These are phyloP conservation scores for Acleris literana DNA, from an alignment of 2,888 invertebrate genomes.

Conservation along the genomic window DNA sequence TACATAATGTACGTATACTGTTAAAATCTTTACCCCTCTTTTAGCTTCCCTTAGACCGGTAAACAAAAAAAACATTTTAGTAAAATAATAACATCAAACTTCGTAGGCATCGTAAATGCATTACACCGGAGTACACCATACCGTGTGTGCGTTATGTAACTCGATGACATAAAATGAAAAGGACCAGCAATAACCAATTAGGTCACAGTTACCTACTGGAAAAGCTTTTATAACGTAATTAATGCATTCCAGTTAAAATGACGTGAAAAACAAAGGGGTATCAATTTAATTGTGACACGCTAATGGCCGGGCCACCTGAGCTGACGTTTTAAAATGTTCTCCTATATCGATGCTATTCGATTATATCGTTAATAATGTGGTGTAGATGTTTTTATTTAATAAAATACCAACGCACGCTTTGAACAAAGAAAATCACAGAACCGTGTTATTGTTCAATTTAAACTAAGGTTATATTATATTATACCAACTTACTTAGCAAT, in stretches of 20 bases:
- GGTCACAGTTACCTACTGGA: conserved; percentile 46
- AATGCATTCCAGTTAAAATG: conserved; percentile 60
- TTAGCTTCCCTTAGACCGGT: too few relatives aligned
- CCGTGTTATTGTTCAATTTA: too few relatives aligned
- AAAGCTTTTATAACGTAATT: conserved; percentile 69
- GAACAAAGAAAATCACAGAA: too few relatives aligned
- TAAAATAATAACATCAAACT: too few relatives aligned
- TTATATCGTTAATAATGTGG: background rate
- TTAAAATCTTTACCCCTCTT: too few relatives aligned
- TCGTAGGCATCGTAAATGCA: background rate
- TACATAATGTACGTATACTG: too few relatives aligned
- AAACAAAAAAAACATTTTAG: too few relatives aligned
- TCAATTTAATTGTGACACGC: conserved; percentile 70
- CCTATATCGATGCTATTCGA: conserved; percentile 29
- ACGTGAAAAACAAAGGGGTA: conserved; percentile 66
- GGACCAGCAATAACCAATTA: conserved; percentile 61
- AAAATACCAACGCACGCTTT: background rate
- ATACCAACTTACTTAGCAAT: too few relatives aligned
- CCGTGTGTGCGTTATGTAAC: background rate
- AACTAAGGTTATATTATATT: too few relatives aligned
- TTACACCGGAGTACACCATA: background rate
- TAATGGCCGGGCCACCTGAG: conserved; percentile 66
- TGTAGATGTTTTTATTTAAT: background rate
- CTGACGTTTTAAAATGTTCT: conserved; percentile 42
- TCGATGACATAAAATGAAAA: conserved; percentile 47